These are phyloP conservation scores for Hecatera dysodea DNA, from an alignment of 2,888 invertebrate species.

Conservation along the genomic window DNA sequence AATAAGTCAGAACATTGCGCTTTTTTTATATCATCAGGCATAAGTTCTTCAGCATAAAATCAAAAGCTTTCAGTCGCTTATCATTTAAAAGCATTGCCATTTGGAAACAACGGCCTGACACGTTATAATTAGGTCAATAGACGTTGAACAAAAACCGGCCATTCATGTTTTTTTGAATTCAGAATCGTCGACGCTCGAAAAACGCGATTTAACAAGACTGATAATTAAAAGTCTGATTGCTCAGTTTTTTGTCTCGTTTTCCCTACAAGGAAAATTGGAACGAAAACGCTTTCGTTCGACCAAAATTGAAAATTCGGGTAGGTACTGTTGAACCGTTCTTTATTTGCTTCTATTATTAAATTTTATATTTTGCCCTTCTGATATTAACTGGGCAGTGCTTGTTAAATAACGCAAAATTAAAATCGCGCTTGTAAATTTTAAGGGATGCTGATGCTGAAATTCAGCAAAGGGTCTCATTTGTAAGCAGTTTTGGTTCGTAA, in stretches of 20 bases:
- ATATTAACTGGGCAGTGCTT: constrained; percentile 18
- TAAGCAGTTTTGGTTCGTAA: background rate
- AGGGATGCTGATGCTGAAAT: background rate
- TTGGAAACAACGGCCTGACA: constrained; percentile 30
- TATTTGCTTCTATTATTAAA: constrained; percentile 46
- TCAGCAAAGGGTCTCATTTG: background rate
- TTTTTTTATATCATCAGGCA: background rate
- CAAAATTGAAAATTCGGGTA: constrained; percentile 56
- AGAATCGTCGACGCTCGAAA: constrained; percentile 48
- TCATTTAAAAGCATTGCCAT: constrained; percentile 10
- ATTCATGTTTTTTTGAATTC: constrained; percentile 41
- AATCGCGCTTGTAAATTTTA: constrained; percentile 11
- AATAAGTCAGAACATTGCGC: background rate
- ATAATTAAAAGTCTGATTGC: constrained; percentile 74
- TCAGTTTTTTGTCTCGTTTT: constrained; percentile 65
- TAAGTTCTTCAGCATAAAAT: background rate
- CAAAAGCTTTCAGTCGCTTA: background rate
- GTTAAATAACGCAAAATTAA: constrained; percentile 5
- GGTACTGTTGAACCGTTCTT: constrained; percentile 23
- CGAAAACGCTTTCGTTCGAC: constrained; percentile 55
- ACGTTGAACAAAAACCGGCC: constrained; percentile 29
- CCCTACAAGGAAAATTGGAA: constrained; percentile 67
- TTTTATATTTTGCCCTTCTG: constrained; percentile 19
- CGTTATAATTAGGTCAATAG: constrained; percentile 45
- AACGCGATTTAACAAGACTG: constrained; percentile 70